These are phyloP conservation scores for Epinotia brunnichana DNA, from an alignment of 2,888 invertebrate species.

Conservation along the genomic window DNA sequence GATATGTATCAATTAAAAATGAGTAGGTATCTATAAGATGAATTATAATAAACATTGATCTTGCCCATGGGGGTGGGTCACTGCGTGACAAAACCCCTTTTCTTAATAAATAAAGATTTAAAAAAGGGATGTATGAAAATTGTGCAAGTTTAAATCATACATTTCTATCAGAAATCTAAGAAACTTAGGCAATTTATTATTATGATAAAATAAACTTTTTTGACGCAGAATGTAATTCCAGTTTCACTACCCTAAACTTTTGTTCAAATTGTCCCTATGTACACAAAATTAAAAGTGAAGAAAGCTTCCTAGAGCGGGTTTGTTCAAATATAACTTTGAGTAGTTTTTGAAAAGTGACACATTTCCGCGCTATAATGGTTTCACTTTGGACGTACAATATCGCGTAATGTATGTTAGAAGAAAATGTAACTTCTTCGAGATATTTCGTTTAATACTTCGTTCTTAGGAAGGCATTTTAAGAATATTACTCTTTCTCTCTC, in stretches of 20 bases:
- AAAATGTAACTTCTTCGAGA: neutral
- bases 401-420: neutral
- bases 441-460: neutral
- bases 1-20: too few relatives aligned
- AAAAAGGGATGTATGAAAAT: too few relatives aligned
- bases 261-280: neutral
- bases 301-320: neutral
- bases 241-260: neutral
- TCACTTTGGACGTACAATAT: slow-evolving; percentile 1
- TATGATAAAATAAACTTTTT: neutral
- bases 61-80: too few relatives aligned
- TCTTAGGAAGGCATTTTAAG: neutral
- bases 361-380: neutral
- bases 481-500: too few relatives aligned
- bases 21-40: too few relatives aligned
- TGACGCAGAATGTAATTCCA: neutral
- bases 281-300: neutral
- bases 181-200: neutral
- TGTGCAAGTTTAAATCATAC: neutral
- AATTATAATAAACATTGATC: too few relatives aligned
- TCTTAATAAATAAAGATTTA: too few relatives aligned
- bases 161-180: neutral
- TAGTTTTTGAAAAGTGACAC: neutral
- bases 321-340: neutral
- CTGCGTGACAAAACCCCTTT: too few relatives aligned